Percentiles rank a stretch among this genome's conserved stretches.
Conservation (phyloP, 2,888 invertebrate species). For the Selenia dentaria region DNA sequence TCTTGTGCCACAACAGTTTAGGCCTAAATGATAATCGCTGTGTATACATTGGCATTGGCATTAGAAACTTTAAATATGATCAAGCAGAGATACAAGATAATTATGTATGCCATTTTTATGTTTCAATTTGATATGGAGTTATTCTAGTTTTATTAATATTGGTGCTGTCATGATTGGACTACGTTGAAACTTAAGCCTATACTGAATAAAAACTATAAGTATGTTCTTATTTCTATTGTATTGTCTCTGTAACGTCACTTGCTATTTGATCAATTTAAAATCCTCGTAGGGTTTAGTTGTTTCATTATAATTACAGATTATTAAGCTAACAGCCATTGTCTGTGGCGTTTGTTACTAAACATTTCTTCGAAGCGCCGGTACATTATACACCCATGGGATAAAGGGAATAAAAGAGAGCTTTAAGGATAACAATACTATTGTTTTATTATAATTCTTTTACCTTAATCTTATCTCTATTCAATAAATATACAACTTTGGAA, state of each 20-base stretch:
- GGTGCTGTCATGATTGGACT: too few relatives aligned
- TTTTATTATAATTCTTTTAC: constrained; percentile 66
- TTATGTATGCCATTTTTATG: too few relatives aligned
- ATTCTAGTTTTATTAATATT: too few relatives aligned
- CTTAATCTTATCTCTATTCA: constrained; percentile 63
- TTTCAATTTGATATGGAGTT: too few relatives aligned
- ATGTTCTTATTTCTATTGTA: too few relatives aligned
- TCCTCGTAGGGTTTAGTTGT: not conserved
- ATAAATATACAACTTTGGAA: constrained; percentile 79
- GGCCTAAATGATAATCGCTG: constrained; percentile 10
- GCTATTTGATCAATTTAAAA: too few relatives aligned
- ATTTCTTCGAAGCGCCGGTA: constrained; percentile 14
- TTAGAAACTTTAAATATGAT: too few relatives aligned
- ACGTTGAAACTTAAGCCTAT: too few relatives aligned
- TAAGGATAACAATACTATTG: constrained; percentile 64
- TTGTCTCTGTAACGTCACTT: too few relatives aligned
- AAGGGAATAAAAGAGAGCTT: constrained; percentile 30
- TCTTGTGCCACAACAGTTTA: constrained; percentile 12
- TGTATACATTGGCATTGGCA: too few relatives aligned
- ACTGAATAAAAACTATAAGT: too few relatives aligned
- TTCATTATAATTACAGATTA: constrained; percentile 2
- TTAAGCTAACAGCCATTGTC: not conserved
- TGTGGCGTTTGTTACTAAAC: not conserved
- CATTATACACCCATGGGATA: not conserved
- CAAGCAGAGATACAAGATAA: too few relatives aligned